Base-by-base conservation (phyloP, 2,797 vertebrate species). In the Argya squamiceps region DNA sequence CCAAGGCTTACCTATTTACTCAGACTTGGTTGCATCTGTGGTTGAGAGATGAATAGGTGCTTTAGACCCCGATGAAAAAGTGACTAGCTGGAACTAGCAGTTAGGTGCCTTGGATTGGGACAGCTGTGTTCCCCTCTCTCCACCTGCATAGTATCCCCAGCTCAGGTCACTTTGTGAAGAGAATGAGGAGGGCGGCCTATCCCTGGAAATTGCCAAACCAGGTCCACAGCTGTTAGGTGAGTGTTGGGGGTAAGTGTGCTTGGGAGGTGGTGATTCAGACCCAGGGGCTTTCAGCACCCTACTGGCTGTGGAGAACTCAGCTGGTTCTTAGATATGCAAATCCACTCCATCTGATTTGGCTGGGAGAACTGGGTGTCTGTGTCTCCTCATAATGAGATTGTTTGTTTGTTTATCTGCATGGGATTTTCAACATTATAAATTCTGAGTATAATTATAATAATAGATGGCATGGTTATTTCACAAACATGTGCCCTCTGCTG, bases 321-420 rank as follows among this genome's bases (percentile, higher is more conserved):
- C 70, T 92, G 62, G 65, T 92, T 86, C 79, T 84, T 95, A 87
- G 64, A 53, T 94, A 94, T 93, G 95, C 82, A 96, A 93, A 96
- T 95, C 53, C 1, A 2, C 26, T 84, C 49, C 8, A 43, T 95
- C 70, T 77, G 55, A 92, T 94, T 93, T 89, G 87, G 63, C 84
- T 89, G 82, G 73, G 46, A 91, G 85, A 78, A 58, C 89, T 77
- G 78, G 79, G 50, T 85, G 88, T 82, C 90, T 96, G 60, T 24
- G 1, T 79, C 56, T 88, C 67, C 41, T 89, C 73, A n/a, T 87
- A 89, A 92, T 84, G 77, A 94, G 74, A 53, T 77, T 81, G 83
- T 82, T 96, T 91, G 58, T 94, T 95, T 96, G 76, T 96, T 96
- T 92, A 74, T 94, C 74, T 64, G 10, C 63, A 21, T 22, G 41